Conservation (phyloP, 1,140 invertebrate genomes). For the Lutraria rhynchaena region DNA sequence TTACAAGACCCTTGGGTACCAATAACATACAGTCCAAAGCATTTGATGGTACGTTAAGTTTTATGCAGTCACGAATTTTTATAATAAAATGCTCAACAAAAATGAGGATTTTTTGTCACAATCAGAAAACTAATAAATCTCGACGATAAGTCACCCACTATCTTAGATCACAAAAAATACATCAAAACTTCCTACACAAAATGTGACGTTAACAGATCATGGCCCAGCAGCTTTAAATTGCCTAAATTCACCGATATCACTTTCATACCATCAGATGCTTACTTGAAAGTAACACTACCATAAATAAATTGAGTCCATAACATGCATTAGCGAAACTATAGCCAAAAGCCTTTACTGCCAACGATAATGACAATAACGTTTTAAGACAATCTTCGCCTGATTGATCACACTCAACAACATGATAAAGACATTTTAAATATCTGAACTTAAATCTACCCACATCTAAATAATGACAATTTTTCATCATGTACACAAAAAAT, state of each 20-base stretch:
- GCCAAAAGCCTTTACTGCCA: background rate
- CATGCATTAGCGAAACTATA: no score
- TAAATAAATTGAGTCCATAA: no score
- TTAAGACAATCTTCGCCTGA: conserved; percentile 10
- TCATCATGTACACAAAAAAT: background rate
- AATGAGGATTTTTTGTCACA: no score
- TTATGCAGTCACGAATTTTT: no score
- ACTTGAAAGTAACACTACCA: background rate
- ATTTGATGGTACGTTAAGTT: no score
- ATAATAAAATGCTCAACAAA: no score
- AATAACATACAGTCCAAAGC: no score
- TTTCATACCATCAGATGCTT: conserved; percentile 11
- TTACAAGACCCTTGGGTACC: no score
- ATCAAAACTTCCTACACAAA: background rate
- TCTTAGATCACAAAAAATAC: no score
- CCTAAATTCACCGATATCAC: background rate
- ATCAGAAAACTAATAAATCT: no score
- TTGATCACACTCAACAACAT: background rate
- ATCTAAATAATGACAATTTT: conserved; percentile 19
- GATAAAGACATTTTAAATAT: conserved; percentile 46
- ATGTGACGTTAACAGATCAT: background rate
- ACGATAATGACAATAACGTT: conserved; percentile 1
- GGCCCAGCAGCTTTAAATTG: background rate
- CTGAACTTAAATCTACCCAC: conserved; percentile 1
- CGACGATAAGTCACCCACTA: no score